A percentile compares a stretch with the other conserved stretches of the same genome.
Evolutionary conservation across 2,797 vertebrate species (phyloP).

Genomic region (Urocyon cinereoargenteus): DNA sequence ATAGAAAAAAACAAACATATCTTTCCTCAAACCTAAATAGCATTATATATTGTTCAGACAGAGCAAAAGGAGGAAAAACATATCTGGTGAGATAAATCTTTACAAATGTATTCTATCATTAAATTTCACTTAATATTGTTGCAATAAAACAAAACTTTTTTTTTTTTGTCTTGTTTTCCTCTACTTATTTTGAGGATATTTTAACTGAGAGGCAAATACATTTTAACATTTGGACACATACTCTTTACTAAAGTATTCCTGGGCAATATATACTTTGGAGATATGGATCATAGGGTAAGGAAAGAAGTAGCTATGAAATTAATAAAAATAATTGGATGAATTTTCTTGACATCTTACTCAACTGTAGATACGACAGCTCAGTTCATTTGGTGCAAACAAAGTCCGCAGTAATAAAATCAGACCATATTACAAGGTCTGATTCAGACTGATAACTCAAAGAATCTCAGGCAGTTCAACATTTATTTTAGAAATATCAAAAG

Average conservation of each 20-base stretch:
- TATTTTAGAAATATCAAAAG: conserved; percentile 80
- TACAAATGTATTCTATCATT: not conserved
- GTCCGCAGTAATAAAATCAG: too few species aligned
- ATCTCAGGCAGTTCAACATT: conserved; percentile 70
- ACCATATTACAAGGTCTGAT: conserved; percentile 59
- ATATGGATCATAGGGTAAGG: not conserved
- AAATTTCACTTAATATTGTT: not conserved
- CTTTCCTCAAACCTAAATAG: not conserved
- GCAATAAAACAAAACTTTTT: not conserved
- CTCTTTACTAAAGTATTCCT: not conserved
- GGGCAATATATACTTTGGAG: not conserved
- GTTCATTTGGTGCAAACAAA: conserved; percentile 41
- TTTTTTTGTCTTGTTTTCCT: not conserved
- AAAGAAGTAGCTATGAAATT: conserved; percentile 13
- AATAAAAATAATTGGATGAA: conserved; percentile 53
- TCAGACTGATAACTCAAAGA: conserved; percentile 70
- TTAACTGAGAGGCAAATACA: conserved; percentile 7
- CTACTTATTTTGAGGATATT: not conserved
- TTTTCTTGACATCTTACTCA: conserved; percentile 50
- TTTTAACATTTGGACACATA: conserved; percentile 39
- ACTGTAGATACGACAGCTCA: conserved; percentile 28
- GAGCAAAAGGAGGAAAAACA: not conserved
- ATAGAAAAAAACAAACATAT: not conserved
- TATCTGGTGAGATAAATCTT: not conserved
- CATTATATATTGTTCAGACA: not conserved